Conservation (phyloP, 2,797 vertebrate species). For the Lemur catta region DNA sequence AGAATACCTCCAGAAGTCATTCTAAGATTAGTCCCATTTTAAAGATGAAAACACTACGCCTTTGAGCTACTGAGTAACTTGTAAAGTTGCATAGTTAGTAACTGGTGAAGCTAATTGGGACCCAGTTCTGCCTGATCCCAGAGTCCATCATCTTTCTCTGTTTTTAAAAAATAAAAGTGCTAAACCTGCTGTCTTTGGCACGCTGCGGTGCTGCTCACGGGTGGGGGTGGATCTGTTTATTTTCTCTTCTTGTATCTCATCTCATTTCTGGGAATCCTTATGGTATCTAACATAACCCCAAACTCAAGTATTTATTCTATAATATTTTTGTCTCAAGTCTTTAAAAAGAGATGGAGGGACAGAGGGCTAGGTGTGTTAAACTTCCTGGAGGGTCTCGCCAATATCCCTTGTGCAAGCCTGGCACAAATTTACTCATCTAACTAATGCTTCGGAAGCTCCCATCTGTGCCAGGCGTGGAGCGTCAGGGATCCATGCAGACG, state of each 20-base stretch:
- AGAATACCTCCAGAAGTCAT: background rate
- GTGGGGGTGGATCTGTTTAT: background rate
- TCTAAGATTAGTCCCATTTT: background rate
- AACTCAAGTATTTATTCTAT: background rate
- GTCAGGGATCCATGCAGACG: rapidly evolving
- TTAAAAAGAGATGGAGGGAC: background rate
- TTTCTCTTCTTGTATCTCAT: background rate
- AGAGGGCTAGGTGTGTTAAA: background rate
- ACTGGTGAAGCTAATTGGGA: background rate
- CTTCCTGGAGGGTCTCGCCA: background rate
- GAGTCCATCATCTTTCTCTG: too few species aligned
- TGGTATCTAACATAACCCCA: background rate
- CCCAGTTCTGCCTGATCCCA: background rate
- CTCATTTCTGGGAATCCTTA: background rate
- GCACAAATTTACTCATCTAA: too few species aligned
- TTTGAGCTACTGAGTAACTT: background rate
- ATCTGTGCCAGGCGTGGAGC: rapidly evolving
- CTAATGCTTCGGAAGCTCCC: background rate
- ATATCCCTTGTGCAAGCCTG: rapidly evolving
- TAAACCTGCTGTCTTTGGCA: rapidly evolving
- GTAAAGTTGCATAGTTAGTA: background rate
- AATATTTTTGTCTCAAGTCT: background rate
- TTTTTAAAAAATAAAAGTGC: background rate
- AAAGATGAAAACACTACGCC: background rate
- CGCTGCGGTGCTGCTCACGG: rapidly evolving